Percentiles rank a stretch among this genome's conserved stretches.
Evolutionary conservation across 2,113 vertebrate species (phyloP).

Genomic region (Channa maculata): DNA sequence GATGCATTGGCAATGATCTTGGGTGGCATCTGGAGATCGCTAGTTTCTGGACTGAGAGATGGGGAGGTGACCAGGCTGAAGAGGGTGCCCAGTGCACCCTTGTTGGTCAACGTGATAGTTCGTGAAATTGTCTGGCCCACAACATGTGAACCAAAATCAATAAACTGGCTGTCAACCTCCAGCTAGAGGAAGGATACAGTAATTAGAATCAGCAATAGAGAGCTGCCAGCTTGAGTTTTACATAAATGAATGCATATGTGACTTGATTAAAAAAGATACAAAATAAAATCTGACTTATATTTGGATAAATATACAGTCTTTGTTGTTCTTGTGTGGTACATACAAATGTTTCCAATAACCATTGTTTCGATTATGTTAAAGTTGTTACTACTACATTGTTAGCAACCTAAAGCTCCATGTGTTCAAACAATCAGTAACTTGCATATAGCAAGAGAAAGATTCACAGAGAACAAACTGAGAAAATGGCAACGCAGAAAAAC

Average conservation of each 20-base stretch:
- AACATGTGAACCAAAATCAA: conserved; percentile 91
- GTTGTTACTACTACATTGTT: too few species aligned
- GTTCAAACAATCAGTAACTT: too few species aligned
- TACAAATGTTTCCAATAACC: too few species aligned
- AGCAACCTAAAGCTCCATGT: too few species aligned
- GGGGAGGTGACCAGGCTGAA: conserved; percentile 81
- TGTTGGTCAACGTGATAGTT: conserved; percentile 89
- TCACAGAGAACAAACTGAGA: not conserved
- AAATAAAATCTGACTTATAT: too few species aligned
- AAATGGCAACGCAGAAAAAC: not conserved
- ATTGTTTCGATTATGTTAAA: too few species aligned
- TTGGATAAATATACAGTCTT: too few species aligned
- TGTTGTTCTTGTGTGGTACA: too few species aligned
- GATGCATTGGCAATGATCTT: conserved; percentile 16
- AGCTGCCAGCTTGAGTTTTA: conserved; percentile 12
- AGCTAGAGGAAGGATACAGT: conserved; percentile 80
- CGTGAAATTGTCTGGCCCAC: conserved; percentile 90
- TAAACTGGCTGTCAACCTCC: conserved; percentile 87
- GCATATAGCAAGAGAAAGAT: not conserved
- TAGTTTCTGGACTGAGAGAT: conserved; percentile 23
- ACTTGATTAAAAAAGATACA: too few species aligned
- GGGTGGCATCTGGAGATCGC: conserved; percentile 45
- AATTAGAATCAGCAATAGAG: conserved; percentile 23
- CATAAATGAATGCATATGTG: conserved; percentile 18
- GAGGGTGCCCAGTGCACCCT: conserved; percentile 86